A percentile compares a stretch with the other conserved stretches of the same genome.
These are phyloP conservation scores for Pogonomyrmex barbatus DNA, from an alignment of 1,140 invertebrate species.

Conservation along the genomic window DNA sequence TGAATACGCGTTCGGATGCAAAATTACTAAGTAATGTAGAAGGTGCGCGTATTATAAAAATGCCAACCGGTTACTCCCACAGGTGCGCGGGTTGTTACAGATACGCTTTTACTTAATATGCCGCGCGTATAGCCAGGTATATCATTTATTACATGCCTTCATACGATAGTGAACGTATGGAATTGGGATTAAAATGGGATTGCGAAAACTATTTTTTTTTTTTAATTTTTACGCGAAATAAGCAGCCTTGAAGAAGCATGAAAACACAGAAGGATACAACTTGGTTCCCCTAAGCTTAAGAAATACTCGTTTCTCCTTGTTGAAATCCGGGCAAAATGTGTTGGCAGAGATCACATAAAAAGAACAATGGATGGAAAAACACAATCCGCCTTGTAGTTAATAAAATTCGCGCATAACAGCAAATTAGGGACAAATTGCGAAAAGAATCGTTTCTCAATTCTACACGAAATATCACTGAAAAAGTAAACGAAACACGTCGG, in stretches of 20 bases:
- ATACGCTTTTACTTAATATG: constrained; percentile 42
- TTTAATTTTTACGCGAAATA: neutral
- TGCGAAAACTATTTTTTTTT: constrained; percentile 13
- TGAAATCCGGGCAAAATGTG: neutral
- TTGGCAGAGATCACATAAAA: neutral
- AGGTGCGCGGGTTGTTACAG: neutral
- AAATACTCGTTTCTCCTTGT: constrained; percentile 23
- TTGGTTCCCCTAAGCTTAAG: neutral
- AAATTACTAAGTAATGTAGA: constrained; percentile 24
- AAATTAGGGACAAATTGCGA: neutral
- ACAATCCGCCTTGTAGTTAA: neutral
- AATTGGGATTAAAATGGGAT: neutral
- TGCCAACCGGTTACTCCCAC: constrained; percentile 20
- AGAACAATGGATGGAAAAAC: neutral
- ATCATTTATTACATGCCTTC: neutral
- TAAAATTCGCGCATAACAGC: neutral
- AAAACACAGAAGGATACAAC: neutral
- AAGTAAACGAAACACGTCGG: neutral
- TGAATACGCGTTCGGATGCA: neutral
- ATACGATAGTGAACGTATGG: neutral
- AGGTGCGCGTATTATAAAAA: neutral
- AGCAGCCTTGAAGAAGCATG: neutral
- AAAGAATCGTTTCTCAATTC: constrained; percentile 22
- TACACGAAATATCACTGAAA: neutral
- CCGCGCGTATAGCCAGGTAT: neutral